These are phyloP conservation scores for Lepus townsendii DNA, from an alignment of 2,797 vertebrate genomes.

Conservation along the genomic window DNA sequence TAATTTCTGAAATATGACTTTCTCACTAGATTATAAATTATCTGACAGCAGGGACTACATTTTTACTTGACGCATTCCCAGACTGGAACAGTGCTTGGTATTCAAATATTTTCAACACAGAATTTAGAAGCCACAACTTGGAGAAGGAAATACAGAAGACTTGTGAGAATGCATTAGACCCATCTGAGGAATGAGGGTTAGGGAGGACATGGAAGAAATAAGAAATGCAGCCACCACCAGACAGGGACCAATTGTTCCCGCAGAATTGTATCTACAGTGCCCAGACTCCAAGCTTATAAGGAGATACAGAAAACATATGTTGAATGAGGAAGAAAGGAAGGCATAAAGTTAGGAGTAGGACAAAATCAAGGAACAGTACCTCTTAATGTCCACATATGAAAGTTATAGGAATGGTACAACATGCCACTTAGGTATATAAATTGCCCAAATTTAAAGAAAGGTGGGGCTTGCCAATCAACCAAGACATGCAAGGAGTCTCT, in stretches of 20 bases:
- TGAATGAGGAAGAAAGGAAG: neutral
- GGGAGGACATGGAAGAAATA: neutral
- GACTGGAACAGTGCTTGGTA: slow-evolving; percentile 25
- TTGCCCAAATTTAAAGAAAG: slow-evolving; percentile 17
- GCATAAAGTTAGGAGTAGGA: neutral
- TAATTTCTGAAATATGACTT: neutral
- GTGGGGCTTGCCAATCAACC: neutral
- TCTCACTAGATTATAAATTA: neutral
- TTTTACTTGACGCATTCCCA: neutral
- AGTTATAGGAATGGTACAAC: neutral
- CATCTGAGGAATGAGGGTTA: neutral
- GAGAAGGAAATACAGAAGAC: neutral
- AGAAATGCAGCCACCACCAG: neutral
- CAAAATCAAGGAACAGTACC: neutral
- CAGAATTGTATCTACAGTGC: accelerated
- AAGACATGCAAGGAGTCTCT: neutral
- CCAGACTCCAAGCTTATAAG: neutral
- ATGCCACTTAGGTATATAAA: neutral
- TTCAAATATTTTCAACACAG: slow-evolving; percentile 1
- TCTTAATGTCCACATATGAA: slow-evolving; percentile 35
- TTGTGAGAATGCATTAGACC: neutral
- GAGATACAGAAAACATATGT: neutral
- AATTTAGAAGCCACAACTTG: neutral
- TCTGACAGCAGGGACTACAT: neutral
- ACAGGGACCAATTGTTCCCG: neutral